Conservation (phyloP, 1,140 invertebrate species). For the Zaprionus vittiger region DNA sequence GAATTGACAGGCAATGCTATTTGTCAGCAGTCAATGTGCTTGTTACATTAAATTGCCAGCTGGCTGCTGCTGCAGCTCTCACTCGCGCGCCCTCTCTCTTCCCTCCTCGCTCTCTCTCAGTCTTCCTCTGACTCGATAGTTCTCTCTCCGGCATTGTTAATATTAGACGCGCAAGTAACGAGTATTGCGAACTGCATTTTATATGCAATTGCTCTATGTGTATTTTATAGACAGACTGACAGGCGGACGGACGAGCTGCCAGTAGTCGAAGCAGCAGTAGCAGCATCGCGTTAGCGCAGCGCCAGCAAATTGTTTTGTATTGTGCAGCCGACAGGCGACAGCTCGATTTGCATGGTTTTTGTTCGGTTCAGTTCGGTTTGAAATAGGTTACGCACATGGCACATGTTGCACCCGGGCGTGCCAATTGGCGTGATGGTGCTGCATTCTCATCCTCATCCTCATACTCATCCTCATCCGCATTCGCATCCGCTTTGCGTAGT, state of each 20-base stretch:
- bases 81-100: not conserved
- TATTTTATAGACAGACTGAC: slow-evolving; percentile 62
- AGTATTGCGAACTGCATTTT: slow-evolving; percentile 73
- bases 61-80: slow-evolving; percentile 44
- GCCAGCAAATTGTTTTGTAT: slow-evolving; percentile 80
- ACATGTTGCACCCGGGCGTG: slow-evolving; percentile 50
- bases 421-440: slow-evolving; percentile 61
- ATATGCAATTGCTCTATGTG: slow-evolving; percentile 71
- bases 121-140: slow-evolving; percentile 8
- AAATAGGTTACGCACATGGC: slow-evolving; percentile 77
- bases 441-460: slow-evolving; percentile 43
- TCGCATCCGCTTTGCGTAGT: slow-evolving; percentile 8
- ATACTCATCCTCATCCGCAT: slow-evolving; percentile 21
- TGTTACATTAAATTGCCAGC: slow-evolving; percentile 83
- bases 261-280: slow-evolving; percentile 5
- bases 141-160: slow-evolving; percentile 62
- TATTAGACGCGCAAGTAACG: slow-evolving; percentile 69
- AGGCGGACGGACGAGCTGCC: slow-evolving; percentile 47
- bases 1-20: slow-evolving; percentile 84
- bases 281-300: slow-evolving; percentile 26
- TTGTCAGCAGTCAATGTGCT: slow-evolving; percentile 84
- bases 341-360: slow-evolving; percentile 71
- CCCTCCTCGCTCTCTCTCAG: slow-evolving; percentile 2
- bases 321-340: slow-evolving; percentile 69
- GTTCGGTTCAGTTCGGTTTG: slow-evolving; percentile 35